These are phyloP conservation scores for Pachypeltis micranthus DNA, from an alignment of 1,140 invertebrate genomes.

Conservation along the genomic window DNA sequence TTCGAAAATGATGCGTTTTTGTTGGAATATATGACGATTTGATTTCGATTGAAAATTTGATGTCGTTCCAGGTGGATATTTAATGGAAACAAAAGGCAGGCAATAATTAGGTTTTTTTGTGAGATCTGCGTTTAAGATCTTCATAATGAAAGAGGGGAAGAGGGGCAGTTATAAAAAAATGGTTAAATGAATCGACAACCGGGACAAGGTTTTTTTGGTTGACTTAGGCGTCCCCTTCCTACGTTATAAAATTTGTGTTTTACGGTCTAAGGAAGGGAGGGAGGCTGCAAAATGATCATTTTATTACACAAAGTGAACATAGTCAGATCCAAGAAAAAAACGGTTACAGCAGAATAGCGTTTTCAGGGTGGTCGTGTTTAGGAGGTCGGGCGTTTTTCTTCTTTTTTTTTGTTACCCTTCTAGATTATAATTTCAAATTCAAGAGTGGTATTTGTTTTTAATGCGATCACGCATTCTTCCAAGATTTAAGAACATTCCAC, in stretches of 20 bases:
- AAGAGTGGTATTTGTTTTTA: conserved; percentile 83
- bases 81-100: neutral
- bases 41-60: neutral
- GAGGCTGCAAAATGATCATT: neutral
- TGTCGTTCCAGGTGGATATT: neutral
- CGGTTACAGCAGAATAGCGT: neutral
- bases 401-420: neutral
- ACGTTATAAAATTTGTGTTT: neutral
- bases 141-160: neutral
- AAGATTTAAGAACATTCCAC: conserved; percentile 83
- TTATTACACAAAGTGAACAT: neutral
- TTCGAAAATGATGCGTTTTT: no score
- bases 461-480: conserved; percentile 85
- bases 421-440: conserved; percentile 69
- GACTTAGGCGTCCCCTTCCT: neutral
- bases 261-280: neutral
- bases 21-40: no score
- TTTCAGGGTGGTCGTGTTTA: neutral
- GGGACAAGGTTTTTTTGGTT: neutral
- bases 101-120: neutral
- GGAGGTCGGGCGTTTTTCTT: neutral
- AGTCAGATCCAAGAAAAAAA: neutral
- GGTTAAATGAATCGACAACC: neutral
- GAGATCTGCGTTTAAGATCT: neutral
- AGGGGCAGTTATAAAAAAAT: neutral